These are phyloP conservation scores for Hybognathus amarus DNA, from an alignment of 2,797 vertebrate species.

Conservation along the genomic window DNA sequence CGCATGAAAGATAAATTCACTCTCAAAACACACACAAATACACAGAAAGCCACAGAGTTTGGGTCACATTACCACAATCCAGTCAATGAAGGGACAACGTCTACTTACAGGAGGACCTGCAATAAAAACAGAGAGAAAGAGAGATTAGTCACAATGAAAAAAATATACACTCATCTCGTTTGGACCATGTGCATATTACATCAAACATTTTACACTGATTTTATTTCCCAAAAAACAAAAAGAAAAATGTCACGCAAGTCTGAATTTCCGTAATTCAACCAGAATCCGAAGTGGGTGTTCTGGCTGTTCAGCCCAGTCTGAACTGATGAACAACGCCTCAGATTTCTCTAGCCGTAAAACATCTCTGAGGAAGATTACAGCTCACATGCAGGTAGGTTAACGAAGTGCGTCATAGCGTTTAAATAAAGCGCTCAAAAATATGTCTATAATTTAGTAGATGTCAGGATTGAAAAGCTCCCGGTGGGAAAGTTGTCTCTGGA, in stretches of 20 bases:
- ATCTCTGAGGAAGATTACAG: conserved; percentile 27
- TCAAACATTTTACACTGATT: conserved; percentile 15
- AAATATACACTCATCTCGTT: neutral
- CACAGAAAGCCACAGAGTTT: conserved; percentile 55
- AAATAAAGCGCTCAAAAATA: conserved; percentile 52
- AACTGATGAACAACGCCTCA: conserved; percentile 14
- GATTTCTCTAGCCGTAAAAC: neutral
- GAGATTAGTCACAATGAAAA: conserved; percentile 46
- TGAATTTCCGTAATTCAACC: conserved; percentile 22
- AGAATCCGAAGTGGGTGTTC: neutral
- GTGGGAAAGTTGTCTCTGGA: conserved; percentile 44
- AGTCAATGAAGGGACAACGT: conserved; percentile 64
- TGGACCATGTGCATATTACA: conserved; percentile 26
- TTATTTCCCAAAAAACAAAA: conserved; percentile 14
- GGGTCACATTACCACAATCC: conserved; percentile 76
- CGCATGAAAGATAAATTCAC: conserved; percentile 32
- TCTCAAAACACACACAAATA: conserved; percentile 34
- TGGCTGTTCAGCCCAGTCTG: neutral
- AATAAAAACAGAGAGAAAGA: conserved; percentile 65
- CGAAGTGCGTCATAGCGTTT: conserved; percentile 43
- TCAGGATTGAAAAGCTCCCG: conserved; percentile 50
- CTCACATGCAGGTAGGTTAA: conserved; percentile 45
- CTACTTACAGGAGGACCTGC: conserved; percentile 86
- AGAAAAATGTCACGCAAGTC: neutral
- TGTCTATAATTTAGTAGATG: conserved; percentile 52